Percentiles rank a stretch among this genome's conserved stretches.
Evolutionary conservation across 2,888 invertebrate species (phyloP).

Genomic region (Lamellibrachia columna): DNA sequence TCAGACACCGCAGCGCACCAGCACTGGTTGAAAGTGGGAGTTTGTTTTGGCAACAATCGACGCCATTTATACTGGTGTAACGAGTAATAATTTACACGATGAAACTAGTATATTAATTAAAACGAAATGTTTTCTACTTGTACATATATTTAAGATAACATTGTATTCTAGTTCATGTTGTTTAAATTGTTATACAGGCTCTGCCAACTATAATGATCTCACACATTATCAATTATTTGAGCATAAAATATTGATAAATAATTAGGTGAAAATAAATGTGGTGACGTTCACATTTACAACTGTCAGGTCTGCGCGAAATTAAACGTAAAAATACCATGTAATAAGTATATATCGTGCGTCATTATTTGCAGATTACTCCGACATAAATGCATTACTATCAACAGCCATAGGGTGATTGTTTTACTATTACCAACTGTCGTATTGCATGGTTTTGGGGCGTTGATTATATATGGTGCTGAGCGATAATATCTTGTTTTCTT

Average conservation of each 20-base stretch:
- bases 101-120: background rate
- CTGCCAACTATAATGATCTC: background rate
- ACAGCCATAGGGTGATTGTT: background rate
- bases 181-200: background rate
- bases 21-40: background rate
- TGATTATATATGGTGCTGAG: background rate
- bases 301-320: background rate
- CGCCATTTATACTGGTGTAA: background rate
- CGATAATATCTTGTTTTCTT: background rate
- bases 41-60: slow-evolving; percentile 33
- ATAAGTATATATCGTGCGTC: background rate
- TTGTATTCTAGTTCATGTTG: background rate
- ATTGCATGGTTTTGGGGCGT: background rate
- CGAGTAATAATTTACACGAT: background rate
- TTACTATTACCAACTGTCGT: background rate
- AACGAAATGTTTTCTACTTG: background rate
- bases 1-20: background rate
- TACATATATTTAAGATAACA: background rate
- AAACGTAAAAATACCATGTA: slow-evolving; percentile 1
- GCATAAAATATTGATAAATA: background rate
- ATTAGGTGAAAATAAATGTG: background rate
- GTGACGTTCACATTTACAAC: background rate
- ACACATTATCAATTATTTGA: background rate
- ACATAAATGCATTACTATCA: background rate
- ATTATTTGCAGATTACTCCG: background rate